These are phyloP conservation scores for Spea hammondii DNA, from an alignment of 2,797 vertebrate species.

Conservation along the genomic window DNA sequence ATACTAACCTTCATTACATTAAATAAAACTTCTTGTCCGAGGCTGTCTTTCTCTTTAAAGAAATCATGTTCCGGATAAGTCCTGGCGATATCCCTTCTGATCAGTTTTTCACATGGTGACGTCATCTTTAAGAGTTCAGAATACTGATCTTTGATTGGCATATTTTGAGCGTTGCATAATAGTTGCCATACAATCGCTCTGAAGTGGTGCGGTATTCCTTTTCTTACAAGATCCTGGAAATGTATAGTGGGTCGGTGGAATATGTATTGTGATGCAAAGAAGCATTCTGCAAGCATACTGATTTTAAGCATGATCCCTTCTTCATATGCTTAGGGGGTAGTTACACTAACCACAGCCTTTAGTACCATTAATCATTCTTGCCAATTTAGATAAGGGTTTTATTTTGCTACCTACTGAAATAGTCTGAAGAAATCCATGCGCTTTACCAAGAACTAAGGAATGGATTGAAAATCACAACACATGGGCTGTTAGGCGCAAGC, in stretches of 20 bases:
- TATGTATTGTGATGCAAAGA: background rate
- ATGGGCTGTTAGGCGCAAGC: no score
- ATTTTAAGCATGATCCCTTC: no score
- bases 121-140: constrained; percentile 98
- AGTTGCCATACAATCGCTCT: constrained; percentile 98
- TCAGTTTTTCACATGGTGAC: constrained; percentile 94
- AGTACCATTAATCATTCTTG: no score
- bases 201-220: constrained; percentile 97
- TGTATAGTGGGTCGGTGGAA: background rate
- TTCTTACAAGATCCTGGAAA: constrained; percentile 90
- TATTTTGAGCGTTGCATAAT: constrained; percentile 89
- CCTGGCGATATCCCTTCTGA: constrained; percentile 95
- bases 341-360: no score
- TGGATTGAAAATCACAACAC: no score
- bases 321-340: no score
- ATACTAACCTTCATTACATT: constrained; percentile 96
- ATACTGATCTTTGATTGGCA: constrained; percentile 98
- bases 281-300: no score
- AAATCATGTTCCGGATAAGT: constrained; percentile 97
- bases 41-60: constrained; percentile 97
- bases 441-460: no score
- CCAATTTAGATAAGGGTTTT: no score
- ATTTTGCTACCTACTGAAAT: no score
- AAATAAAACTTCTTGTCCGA: constrained; percentile 97
- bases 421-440: no score